phyloP scores from a whole-genome alignment of 2,888 invertebrate genomes.

The Deroplatys truncata region DNA sequence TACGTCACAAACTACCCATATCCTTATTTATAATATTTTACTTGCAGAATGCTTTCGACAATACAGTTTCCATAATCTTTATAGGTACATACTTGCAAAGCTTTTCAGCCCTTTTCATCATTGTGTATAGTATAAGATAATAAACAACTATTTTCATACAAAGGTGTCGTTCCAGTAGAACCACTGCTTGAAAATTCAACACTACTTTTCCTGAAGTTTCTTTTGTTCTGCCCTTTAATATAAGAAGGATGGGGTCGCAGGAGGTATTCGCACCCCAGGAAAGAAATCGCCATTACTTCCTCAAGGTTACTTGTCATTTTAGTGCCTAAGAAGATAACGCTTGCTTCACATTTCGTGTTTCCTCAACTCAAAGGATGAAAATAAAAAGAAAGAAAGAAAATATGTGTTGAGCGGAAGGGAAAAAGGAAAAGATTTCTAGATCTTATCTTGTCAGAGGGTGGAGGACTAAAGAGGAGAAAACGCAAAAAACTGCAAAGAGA shows the following conservation, averaged over 20 bases:
- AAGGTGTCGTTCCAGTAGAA: no score
- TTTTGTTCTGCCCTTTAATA: not conserved
- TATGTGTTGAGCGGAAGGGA: not conserved
- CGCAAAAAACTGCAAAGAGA: not conserved
- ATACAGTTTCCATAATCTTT: no score
- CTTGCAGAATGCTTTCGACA: no score
- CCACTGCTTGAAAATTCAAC: no score
- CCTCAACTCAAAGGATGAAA: not conserved
- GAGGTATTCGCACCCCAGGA: not conserved
- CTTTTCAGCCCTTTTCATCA: no score
- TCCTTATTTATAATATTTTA: no score
- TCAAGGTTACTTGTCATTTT: not conserved
- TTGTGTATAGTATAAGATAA: no score
- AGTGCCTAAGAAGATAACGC: not conserved
- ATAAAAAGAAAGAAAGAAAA: not conserved
- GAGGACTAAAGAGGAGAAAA: not conserved
- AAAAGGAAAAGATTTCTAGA: not conserved
- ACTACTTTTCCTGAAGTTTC: no score
- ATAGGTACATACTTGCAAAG: no score
- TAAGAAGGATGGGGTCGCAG: not conserved
- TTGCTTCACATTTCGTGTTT: not conserved
- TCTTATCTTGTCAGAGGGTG: not conserved
- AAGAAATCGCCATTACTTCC: not conserved
- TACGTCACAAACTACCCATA: no score
- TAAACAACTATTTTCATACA: no score